Evolutionary conservation across 2,888 invertebrate species (phyloP).

Genomic region (Ophion ellenae): DNA sequence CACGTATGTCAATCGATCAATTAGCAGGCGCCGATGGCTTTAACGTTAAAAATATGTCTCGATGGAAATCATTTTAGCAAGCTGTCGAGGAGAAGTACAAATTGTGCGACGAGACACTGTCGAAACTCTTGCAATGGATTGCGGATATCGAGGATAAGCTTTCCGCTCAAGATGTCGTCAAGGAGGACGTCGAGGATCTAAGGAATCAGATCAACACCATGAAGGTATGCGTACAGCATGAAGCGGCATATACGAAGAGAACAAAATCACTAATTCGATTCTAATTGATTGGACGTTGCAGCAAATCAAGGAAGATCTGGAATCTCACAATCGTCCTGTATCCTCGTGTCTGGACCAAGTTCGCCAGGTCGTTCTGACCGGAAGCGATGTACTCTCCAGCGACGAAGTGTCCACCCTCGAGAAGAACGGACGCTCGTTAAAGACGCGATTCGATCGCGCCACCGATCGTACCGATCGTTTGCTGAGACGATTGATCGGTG

Average conservation of each 20-base stretch:
- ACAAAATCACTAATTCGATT: background rate
- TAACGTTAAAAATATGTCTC: constrained; percentile 53
- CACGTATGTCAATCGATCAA: constrained; percentile 17
- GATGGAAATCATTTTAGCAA: constrained; percentile 88
- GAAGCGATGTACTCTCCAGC: constrained; percentile 95
- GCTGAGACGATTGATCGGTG: constrained; percentile 90
- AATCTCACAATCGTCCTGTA: constrained; percentile 93
- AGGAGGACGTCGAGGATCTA: constrained; percentile 93
- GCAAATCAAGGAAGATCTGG: constrained; percentile 95
- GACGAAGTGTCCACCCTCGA: constrained; percentile 95
- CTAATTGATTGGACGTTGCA: constrained; percentile 78
- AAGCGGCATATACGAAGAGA: background rate
- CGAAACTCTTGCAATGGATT: constrained; percentile 94
- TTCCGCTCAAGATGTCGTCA: constrained; percentile 93
- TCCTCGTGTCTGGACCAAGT: constrained; percentile 95
- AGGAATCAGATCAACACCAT: constrained; percentile 95
- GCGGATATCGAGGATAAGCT: constrained; percentile 92
- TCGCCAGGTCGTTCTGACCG: constrained; percentile 94
- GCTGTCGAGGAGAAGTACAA: constrained; percentile 97
- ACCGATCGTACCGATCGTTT: constrained; percentile 92
- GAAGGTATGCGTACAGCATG: constrained; percentile 87
- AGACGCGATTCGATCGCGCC: constrained; percentile 93
- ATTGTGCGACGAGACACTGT: constrained; percentile 93
- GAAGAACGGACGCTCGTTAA: constrained; percentile 93
- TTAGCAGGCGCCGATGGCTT: constrained; percentile 8